These are phyloP conservation scores for Ernsta delagoae DNA, from an alignment of 2,888 invertebrate species.

Conservation along the genomic window DNA sequence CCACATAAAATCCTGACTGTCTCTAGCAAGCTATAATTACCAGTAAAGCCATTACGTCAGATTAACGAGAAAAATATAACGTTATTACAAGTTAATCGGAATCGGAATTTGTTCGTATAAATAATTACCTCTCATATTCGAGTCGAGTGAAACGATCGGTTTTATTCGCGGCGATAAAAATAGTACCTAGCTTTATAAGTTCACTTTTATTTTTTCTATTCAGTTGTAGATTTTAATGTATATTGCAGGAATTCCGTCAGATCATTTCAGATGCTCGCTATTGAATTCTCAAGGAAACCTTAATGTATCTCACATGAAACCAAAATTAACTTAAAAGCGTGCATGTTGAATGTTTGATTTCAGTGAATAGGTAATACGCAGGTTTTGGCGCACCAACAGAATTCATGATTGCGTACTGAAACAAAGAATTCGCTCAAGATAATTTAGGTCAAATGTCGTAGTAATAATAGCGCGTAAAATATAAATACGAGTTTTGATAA, in stretches of 20 bases:
- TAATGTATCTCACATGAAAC: not conserved
- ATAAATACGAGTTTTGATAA: too few relatives aligned
- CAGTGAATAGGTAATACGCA: not conserved
- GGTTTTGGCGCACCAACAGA: not conserved
- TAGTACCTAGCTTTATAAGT: too few relatives aligned
- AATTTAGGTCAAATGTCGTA: too few relatives aligned
- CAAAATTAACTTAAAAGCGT: not conserved
- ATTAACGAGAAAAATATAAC: slow-evolving; percentile 34
- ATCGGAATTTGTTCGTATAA: slow-evolving; percentile 20
- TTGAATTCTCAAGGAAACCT: not conserved
- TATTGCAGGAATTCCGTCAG: too few relatives aligned
- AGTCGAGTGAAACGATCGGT: not conserved
- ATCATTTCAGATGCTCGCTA: too few relatives aligned
- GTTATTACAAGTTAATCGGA: slow-evolving; percentile 29
- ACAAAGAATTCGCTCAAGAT: too few relatives aligned
- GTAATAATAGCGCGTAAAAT: too few relatives aligned
- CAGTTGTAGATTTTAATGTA: too few relatives aligned
- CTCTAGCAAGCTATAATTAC: slow-evolving; percentile 30
- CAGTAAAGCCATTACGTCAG: slow-evolving; percentile 30
- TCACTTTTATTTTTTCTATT: too few relatives aligned
- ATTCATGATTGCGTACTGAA: not conserved
- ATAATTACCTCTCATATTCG: slow-evolving; percentile 17
- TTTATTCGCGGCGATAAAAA: not conserved
- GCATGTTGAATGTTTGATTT: not conserved
- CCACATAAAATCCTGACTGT: slow-evolving; percentile 33